Conservation (phyloP, 2,113 vertebrate genomes). For the Mola mola region DNA sequence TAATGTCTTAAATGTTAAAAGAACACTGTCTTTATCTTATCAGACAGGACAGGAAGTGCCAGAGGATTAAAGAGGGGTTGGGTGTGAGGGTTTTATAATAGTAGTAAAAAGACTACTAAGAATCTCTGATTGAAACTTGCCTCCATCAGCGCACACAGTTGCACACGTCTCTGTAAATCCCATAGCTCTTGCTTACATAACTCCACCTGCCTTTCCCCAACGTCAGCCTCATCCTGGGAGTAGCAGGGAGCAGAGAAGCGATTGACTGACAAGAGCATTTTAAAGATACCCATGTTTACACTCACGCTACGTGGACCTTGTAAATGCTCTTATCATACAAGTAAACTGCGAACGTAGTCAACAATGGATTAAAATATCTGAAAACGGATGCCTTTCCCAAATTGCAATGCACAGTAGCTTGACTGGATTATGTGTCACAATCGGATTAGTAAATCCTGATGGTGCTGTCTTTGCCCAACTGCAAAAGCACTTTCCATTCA, state of each 20-base stretch:
- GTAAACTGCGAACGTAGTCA: constrained; percentile 30
- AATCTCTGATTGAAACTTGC: constrained; percentile 12
- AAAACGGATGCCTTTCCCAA: constrained; percentile 3
- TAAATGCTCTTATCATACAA: constrained; percentile 41
- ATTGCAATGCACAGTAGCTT: constrained; percentile 13
- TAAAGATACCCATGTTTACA: constrained; percentile 57
- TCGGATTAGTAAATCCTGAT: constrained; percentile 14
- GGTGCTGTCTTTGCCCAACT: constrained; percentile 24
- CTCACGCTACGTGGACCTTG: constrained; percentile 35
- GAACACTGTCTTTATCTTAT: not conserved
- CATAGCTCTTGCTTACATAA: constrained; percentile 57
- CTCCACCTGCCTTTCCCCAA: constrained; percentile 39
- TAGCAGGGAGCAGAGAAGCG: constrained; percentile 30
- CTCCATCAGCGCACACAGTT: constrained; percentile 25
- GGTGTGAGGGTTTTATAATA: not conserved
- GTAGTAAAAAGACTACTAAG: not conserved
- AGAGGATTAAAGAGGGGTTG: not conserved
- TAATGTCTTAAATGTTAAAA: constrained; percentile 14
- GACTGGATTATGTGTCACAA: not conserved
- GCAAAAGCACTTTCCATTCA: constrained; percentile 35
- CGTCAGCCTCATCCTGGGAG: constrained; percentile 37
- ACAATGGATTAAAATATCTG: constrained; percentile 9
- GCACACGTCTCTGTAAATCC: constrained; percentile 13
- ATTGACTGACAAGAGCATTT: constrained; percentile 18
- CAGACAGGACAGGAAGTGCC: constrained; percentile 1